A percentile compares a stretch with the other conserved stretches of the same genome.
phyloP scores from a whole-genome alignment of 2,113 vertebrate genomes.

The Neodontobutis hainanensis region DNA sequence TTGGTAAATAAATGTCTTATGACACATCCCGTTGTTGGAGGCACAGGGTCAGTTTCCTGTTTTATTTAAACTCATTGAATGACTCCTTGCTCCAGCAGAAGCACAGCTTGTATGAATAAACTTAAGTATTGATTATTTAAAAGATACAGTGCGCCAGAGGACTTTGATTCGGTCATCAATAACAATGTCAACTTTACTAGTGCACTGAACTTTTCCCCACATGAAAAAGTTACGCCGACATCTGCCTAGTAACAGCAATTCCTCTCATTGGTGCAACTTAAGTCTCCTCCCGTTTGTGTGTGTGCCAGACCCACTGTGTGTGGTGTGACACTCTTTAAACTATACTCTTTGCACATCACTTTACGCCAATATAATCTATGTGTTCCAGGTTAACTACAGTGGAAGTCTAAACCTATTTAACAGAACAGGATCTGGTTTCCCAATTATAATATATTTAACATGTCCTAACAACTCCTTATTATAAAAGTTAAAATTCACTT shows the following conservation, averaged over 20 bases:
- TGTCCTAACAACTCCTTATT: no score
- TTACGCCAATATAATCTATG: background rate
- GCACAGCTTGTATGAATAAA: background rate
- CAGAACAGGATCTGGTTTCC: no score
- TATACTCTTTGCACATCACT: slow-evolving; percentile 4
- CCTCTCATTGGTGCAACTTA: slow-evolving; percentile 83
- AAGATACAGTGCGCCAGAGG: background rate
- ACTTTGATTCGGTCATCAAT: slow-evolving; percentile 45
- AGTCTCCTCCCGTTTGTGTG: slow-evolving; percentile 78
- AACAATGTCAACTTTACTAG: slow-evolving; percentile 36
- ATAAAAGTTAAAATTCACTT: no score
- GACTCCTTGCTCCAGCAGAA: background rate
- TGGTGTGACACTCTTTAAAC: slow-evolving; percentile 25
- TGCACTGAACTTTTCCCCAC: slow-evolving; percentile 61
- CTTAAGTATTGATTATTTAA: background rate
- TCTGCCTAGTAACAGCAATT: slow-evolving; percentile 92
- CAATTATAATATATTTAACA: no score
- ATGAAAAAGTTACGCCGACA: slow-evolving; percentile 71
- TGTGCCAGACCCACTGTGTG: slow-evolving; percentile 17
- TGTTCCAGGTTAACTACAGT: background rate
- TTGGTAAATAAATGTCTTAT: background rate
- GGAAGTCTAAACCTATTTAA: no score
- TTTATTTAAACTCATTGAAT: background rate
- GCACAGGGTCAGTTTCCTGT: slow-evolving; percentile 1
- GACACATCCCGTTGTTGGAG: background rate